Evolutionary conservation across 64 coral and sea anemone genomes (phyloP).

Genomic region (Exaiptasia diaphana): DNA sequence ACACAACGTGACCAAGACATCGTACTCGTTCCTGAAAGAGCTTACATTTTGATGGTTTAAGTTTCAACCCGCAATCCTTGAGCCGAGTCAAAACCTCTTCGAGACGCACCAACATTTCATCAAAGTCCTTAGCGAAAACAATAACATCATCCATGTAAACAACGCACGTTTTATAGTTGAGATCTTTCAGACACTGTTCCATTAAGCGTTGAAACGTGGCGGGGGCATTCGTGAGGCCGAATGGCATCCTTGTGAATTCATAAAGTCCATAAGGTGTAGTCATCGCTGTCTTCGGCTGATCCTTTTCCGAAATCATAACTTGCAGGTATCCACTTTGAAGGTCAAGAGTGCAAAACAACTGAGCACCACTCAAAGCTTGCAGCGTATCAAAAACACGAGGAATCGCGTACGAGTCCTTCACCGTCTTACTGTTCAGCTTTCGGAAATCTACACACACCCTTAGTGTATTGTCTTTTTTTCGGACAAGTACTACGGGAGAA

Average conservation of each 20-base stretch:
- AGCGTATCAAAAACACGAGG: slow-evolving; percentile 33
- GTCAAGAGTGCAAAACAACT: slow-evolving; percentile 62
- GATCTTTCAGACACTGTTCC: slow-evolving; percentile 9
- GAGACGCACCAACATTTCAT: slow-evolving; percentile 14
- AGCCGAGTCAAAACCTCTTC: slow-evolving; percentile 27
- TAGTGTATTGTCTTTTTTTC: slow-evolving; percentile 44
- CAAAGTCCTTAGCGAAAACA: slow-evolving; percentile 21
- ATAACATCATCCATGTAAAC: slow-evolving; percentile 57
- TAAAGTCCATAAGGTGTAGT: slow-evolving; percentile 2
- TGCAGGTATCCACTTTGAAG: slow-evolving; percentile 36
- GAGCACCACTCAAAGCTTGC: not conserved
- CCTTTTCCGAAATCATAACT: not conserved
- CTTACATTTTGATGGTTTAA: slow-evolving; percentile 60
- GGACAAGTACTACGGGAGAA: slow-evolving; percentile 6
- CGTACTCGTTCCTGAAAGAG: slow-evolving; percentile 6
- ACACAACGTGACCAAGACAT: slow-evolving; percentile 53
- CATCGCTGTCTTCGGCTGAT: not conserved
- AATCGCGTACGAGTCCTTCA: slow-evolving; percentile 48
- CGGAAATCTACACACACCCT: slow-evolving; percentile 48
- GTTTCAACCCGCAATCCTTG: slow-evolving; percentile 12
- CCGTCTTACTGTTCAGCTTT: slow-evolving; percentile 11
- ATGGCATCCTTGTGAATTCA: slow-evolving; percentile 13
- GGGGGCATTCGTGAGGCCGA: slow-evolving; percentile 19
- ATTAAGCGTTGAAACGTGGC: slow-evolving; percentile 26
- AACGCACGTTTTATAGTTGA: slow-evolving; percentile 15